Conservation (phyloP, 2,797 vertebrate species). For the Myioborus miniatus region DNA sequence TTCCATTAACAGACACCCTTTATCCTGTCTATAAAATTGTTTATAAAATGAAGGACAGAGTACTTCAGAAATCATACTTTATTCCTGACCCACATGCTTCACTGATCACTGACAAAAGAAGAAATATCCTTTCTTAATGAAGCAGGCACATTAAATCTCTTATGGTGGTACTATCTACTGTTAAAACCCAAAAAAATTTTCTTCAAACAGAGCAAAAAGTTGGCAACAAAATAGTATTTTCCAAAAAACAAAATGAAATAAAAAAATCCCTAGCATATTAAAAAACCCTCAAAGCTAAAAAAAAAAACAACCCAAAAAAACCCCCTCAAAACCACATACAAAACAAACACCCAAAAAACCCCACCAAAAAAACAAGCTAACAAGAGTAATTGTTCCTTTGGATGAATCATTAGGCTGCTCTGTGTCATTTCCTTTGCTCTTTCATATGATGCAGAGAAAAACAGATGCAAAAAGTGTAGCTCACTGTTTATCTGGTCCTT, state of each 20-base stretch:
- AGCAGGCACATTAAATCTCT: background rate
- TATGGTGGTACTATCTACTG: background rate
- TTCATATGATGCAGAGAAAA: background rate
- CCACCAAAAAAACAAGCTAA: background rate
- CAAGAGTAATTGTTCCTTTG: background rate
- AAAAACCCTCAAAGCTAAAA: background rate
- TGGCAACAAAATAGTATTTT: background rate
- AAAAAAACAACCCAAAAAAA: background rate
- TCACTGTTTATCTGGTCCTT: background rate
- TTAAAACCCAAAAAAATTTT: background rate
- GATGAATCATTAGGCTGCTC: background rate
- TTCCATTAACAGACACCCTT: background rate
- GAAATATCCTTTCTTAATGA: background rate
- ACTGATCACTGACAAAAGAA: background rate
- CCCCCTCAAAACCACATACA: background rate
- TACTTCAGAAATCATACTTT: background rate
- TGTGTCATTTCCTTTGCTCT: background rate
- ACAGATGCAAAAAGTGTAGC: background rate
- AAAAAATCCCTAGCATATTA: background rate
- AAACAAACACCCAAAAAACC: fast-evolving
- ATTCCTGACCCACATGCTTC: background rate
- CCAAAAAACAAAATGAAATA: fast-evolving
- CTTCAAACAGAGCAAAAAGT: background rate
- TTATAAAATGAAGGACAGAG: background rate
- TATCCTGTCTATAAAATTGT: background rate